These are phyloP conservation scores for Gryllus longicercus DNA, from an alignment of 2,888 invertebrate genomes.

Conservation along the genomic window DNA sequence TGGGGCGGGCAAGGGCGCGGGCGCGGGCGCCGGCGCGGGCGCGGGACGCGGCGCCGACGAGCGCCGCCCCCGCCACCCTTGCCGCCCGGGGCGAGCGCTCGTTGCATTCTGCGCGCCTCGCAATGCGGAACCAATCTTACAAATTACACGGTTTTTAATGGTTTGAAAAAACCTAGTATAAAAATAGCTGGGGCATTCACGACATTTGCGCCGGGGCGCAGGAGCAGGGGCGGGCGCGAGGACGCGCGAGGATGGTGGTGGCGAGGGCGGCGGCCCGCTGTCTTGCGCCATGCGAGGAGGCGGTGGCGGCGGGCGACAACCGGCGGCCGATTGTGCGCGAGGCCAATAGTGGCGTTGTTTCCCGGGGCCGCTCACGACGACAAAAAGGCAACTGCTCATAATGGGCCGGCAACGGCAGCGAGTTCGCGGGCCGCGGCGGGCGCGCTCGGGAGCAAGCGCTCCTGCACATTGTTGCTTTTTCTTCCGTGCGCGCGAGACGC, in stretches of 20 bases:
- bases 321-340: slow-evolving; percentile 21
- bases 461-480: neutral
- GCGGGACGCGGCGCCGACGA: neutral
- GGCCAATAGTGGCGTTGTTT: slow-evolving; percentile 11
- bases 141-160: slow-evolving; percentile 31
- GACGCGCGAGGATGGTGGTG: neutral
- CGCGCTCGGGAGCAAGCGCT: neutral
- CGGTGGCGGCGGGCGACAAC: neutral
- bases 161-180: neutral
- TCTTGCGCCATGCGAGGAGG: neutral
- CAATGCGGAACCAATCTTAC: slow-evolving; percentile 35
- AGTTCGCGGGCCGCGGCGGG: neutral
- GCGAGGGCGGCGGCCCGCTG: neutral
- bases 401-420: neutral
- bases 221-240: neutral
- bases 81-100: slow-evolving; percentile 7
- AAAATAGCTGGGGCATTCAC: slow-evolving; percentile 9
- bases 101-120: slow-evolving; percentile 18
- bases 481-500: neutral
- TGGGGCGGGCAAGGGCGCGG: neutral
- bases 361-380: slow-evolving; percentile 17
- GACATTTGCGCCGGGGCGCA: neutral
- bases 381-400: slow-evolving; percentile 7
- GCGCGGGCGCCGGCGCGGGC: too few species aligned
- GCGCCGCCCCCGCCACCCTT: neutral